Conservation (phyloP, 2,113 vertebrate species). For the Vimba vimba region DNA sequence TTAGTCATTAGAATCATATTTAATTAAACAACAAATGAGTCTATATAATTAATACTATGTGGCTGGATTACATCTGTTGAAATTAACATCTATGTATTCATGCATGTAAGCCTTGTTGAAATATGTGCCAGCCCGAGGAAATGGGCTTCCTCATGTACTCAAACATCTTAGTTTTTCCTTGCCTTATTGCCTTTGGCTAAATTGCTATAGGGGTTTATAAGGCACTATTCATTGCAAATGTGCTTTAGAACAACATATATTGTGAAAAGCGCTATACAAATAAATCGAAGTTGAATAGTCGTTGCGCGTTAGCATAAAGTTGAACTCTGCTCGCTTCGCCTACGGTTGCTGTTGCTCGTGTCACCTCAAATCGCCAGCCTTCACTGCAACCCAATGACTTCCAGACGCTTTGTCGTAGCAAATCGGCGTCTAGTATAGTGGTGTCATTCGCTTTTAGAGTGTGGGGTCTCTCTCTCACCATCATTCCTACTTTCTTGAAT, state of each 20-base stretch:
- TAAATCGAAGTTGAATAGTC: not conserved
- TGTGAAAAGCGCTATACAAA: not conserved
- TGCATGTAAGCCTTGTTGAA: conserved; percentile 12
- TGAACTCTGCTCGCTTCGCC: not conserved
- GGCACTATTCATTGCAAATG: not conserved
- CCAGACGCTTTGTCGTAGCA: conserved; percentile 11
- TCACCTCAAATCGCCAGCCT: not conserved
- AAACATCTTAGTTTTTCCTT: conserved; percentile 17
- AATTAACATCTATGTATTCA: conserved; percentile 3
- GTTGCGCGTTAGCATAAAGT: not conserved
- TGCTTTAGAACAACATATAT: conserved; percentile 4
- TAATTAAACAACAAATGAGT: not conserved
- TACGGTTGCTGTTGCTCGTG: not conserved
- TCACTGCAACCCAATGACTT: conserved; percentile 7
- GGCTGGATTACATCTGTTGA: not conserved
- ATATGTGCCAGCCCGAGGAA: not conserved
- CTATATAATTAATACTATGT: conserved; percentile 9
- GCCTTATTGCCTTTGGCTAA: not conserved
- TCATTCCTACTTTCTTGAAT: conserved; percentile 31
- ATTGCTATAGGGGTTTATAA: not conserved
- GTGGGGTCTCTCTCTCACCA: not conserved
- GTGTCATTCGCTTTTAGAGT: not conserved
- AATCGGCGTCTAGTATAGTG: not conserved
- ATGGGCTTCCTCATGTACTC: not conserved
- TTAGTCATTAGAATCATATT: conserved; percentile 2